These are phyloP conservation scores for Zoroaster sp. DNA, from an alignment of 53 echinoderm and acorn worm species.

Conservation along the genomic window DNA sequence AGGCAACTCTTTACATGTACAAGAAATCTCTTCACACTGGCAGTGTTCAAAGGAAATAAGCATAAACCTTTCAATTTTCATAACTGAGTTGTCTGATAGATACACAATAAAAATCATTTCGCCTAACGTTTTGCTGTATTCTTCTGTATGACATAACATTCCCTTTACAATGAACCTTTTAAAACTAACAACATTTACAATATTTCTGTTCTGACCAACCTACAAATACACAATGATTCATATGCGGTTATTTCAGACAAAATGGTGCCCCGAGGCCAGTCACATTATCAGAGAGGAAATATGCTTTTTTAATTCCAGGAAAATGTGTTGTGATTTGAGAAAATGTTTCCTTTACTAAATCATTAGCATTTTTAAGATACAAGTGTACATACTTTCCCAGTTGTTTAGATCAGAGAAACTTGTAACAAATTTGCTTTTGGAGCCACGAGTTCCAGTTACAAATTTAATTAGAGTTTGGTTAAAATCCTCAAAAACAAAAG, in stretches of 20 bases:
- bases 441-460: not conserved
- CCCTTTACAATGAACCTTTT: not conserved
- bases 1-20: not conserved
- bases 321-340: not conserved
- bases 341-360: not conserved
- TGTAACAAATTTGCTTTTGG: not conserved
- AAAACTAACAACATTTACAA: not conserved
- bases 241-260: not conserved
- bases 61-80: not conserved
- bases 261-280: slow-evolving; percentile 15
- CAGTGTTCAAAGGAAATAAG: not conserved
- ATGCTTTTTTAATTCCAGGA: slow-evolving; percentile 11
- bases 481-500: not conserved
- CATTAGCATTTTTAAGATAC: not conserved
- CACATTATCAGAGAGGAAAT: not conserved
- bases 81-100: not conserved
- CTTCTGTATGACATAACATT: slow-evolving; percentile 1
- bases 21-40: not conserved
- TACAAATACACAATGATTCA: not conserved
- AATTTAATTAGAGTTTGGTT: not conserved
- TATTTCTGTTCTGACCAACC: not conserved
- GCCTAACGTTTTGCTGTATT: not conserved
- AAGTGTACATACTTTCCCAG: not conserved
- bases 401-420: not conserved
- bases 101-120: not conserved